Conservation (phyloP, 2,797 vertebrate species). For the Hozukius guyotensis region DNA sequence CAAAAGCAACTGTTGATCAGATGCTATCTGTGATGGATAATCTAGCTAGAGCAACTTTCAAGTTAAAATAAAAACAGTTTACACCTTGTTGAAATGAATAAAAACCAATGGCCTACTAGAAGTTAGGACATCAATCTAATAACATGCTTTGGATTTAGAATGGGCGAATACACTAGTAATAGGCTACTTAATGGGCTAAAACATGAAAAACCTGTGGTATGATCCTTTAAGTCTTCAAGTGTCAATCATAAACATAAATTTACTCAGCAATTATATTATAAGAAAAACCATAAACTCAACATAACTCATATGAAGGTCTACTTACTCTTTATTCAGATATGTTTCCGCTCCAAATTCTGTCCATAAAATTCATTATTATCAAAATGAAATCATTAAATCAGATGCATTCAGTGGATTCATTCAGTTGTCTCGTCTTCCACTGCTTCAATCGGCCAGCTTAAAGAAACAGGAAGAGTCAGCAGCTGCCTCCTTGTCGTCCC, state of each 20-base stretch:
- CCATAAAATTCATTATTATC: background rate
- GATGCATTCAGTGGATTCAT: background rate
- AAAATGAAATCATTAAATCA: background rate
- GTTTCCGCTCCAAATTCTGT: background rate
- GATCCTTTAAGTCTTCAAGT: background rate
- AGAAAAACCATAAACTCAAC: background rate
- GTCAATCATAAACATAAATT: background rate
- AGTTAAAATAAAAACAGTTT: background rate
- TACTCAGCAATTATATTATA: background rate
- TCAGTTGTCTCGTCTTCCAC: background rate
- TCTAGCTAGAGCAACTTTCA: background rate
- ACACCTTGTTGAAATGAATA: background rate
- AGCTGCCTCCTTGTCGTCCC: slow-evolving; percentile 15
- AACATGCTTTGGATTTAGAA: background rate
- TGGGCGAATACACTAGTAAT: background rate
- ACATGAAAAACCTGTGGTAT: background rate
- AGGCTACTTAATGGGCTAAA: background rate
- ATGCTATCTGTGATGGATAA: background rate
- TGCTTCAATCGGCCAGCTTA: background rate
- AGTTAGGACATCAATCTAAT: background rate
- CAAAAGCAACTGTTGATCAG: background rate
- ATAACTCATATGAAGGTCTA: background rate
- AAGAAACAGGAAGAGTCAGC: slow-evolving; percentile 49
- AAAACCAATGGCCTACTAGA: background rate
- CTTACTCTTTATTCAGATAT: slow-evolving; percentile 43